These are phyloP conservation scores for Oscarella lobularis DNA, from an alignment of 37 sponge, comb jelly and placozoan species.

Conservation along the genomic window DNA sequence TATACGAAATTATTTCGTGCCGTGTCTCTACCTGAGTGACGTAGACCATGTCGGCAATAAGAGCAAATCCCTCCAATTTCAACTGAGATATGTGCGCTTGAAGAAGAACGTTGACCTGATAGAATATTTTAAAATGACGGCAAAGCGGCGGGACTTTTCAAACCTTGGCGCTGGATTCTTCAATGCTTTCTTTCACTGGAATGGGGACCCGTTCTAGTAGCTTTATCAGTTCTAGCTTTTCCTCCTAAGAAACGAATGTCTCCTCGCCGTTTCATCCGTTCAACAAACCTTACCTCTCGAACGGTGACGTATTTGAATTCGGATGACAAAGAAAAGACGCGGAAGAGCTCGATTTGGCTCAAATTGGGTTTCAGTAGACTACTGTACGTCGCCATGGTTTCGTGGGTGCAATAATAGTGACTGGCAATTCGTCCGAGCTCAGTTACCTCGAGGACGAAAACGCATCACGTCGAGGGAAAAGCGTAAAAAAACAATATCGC, in stretches of 20 bases:
- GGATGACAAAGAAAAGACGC: slow-evolving; percentile 92
- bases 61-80: slow-evolving; percentile 96
- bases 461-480: no score
- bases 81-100: slow-evolving; percentile 98
- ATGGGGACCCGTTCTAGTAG: slow-evolving; percentile 90
- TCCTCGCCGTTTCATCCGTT: no score
- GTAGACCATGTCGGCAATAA: slow-evolving; percentile 95
- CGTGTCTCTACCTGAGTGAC: slow-evolving; percentile 64
- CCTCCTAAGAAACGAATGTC: slow-evolving; percentile 47
- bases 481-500: neutral
- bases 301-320: slow-evolving; percentile 95
- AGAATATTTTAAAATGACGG: neutral
- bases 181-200: slow-evolving; percentile 95
- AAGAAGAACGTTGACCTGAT: slow-evolving; percentile 77
- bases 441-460: slow-evolving; percentile 48
- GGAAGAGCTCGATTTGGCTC: slow-evolving; percentile 92
- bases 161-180: slow-evolving; percentile 97
- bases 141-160: neutral
- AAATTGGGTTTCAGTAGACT: slow-evolving; percentile 86
- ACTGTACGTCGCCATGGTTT: slow-evolving; percentile 91
- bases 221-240: slow-evolving; percentile 87
- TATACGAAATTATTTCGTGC: neutral
- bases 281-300: slow-evolving; percentile 57
- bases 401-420: slow-evolving; percentile 87
- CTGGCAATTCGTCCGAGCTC: slow-evolving; percentile 96